phyloP scores from a whole-genome alignment of 2,888 invertebrate species.

The Pandemis cinnamomeana region DNA sequence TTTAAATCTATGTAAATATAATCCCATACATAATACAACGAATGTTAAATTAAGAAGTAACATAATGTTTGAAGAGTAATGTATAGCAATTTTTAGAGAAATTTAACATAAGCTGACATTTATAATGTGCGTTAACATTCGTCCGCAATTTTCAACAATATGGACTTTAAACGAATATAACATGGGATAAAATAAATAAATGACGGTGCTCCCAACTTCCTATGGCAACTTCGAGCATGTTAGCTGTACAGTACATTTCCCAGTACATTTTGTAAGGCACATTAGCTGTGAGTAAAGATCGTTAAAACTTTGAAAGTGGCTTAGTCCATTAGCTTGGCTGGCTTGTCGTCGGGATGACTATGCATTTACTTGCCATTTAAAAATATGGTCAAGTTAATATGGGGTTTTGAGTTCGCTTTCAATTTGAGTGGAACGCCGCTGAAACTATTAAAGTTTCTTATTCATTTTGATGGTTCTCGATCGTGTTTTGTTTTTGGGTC shows the following conservation, averaged over 20 bases:
- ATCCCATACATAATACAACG: no score
- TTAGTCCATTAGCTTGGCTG: conserved; percentile 71
- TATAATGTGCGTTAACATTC: no score
- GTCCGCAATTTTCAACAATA: not conserved
- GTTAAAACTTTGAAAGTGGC: conserved; percentile 78
- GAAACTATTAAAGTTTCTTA: not conserved
- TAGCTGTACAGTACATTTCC: conserved; percentile 31
- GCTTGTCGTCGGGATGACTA: conserved; percentile 56
- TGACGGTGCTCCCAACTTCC: not conserved
- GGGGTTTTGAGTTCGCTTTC: not conserved
- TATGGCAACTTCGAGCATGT: conserved; percentile 5
- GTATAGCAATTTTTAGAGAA: no score
- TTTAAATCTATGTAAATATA: no score
- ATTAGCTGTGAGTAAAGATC: conserved; percentile 75
- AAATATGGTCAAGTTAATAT: conserved; percentile 40
- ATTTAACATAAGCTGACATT: no score
- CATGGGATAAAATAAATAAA: not conserved
- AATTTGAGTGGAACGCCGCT: not conserved
- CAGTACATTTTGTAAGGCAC: conserved; percentile 56
- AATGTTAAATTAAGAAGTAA: no score
- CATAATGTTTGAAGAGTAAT: no score
- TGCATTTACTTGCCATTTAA: conserved; percentile 49
- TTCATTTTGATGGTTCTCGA: not conserved
- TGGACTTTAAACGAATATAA: not conserved
- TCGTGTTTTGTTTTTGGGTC: not conserved